A percentile compares a stretch with the other conserved stretches of the same genome.
Evolutionary conservation across 1,140 invertebrate genomes (phyloP).

Genomic region (roundworm (Caenorhabditis elegans)): DNA sequence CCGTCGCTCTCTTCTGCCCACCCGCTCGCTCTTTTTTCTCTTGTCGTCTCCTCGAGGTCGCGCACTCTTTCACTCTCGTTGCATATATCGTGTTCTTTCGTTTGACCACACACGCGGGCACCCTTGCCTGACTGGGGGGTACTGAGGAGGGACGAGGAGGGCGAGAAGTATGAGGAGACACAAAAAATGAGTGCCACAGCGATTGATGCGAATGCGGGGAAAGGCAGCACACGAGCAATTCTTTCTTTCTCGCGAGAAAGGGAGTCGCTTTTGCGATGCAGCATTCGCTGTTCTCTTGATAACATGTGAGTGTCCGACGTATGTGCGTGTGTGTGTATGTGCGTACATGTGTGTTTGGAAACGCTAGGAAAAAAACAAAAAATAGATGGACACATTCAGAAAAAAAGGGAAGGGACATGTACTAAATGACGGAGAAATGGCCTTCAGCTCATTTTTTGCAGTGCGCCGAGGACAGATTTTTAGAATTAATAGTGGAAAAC

Average conservation of each 20-base stretch:
- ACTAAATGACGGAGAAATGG: background rate
- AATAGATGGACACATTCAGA: background rate
- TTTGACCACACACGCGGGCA: background rate
- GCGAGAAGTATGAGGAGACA: background rate
- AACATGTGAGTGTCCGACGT: slow-evolving; percentile 16
- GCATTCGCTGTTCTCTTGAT: background rate
- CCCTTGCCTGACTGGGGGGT: background rate
- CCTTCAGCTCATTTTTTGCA: background rate
- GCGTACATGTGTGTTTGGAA: background rate
- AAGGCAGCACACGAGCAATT: background rate
- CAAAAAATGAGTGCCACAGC: background rate
- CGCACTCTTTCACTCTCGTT: slow-evolving; percentile 22
- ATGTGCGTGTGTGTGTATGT: background rate
- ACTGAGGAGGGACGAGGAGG: background rate
- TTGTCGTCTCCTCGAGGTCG: slow-evolving; percentile 8
- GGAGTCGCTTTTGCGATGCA: background rate
- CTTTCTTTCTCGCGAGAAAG: no score
- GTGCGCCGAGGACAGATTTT: no score
- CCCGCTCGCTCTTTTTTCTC: slow-evolving; percentile 28
- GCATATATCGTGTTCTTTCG: slow-evolving; percentile 25
- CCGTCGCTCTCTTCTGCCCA: slow-evolving; percentile 6
- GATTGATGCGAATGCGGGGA: background rate
- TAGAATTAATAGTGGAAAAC: no score
- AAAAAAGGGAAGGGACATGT: background rate
- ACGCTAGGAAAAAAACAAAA: background rate